Base-by-base conservation (phyloP, 1,140 invertebrate genomes). In the Apocrypta bakeri region DNA sequence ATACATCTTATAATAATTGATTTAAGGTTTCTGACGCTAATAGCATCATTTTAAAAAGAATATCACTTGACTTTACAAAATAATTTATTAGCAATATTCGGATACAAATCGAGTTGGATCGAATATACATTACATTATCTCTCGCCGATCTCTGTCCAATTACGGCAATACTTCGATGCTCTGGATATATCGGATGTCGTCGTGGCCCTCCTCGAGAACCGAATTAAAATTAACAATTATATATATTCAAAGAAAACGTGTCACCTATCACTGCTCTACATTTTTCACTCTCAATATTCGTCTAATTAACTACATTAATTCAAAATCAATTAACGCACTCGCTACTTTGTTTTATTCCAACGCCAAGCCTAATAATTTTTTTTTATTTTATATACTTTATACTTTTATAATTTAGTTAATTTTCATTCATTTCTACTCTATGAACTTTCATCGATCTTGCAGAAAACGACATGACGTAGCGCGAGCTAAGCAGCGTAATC, bases 11-110 rank as follows among this genome's bases (percentile, higher is more conserved):
- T 24, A 24, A 64, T 24, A 64, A 24, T 40, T 48, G 14, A 25
- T 48, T 75, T 7, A 48, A 75, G 40, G 71, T 56, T 33, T 72
- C n/a, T 27, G 11, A 76, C 29, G 37, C 68, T n/a, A 24, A 24
- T 24, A 81, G 27, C 68, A 75, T 48, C 27, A 42, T 56, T 71
- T 48, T 56, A 48, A 69, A n/a, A 56, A 69, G n/a, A 33, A 68
- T 75, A 77, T 82, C 64, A 69, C 74, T 17, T 76, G 24, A 31
- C 37, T 73, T 78, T 66, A 79, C 37, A 79, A 78, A 83, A 79
- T 74, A 78, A 72, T 82, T 82, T 78, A 78, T 73, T 63, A 82
- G 74, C 42, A 76, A 77, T 29, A 75, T 75, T 81, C 72, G 25
- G 25, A 75, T 81, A 75, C 33, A 81, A 81, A 81, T 81, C 25